Evolutionary conservation across 2,797 vertebrate genomes (phyloP).

Genomic region (Euthynnus affinis): DNA sequence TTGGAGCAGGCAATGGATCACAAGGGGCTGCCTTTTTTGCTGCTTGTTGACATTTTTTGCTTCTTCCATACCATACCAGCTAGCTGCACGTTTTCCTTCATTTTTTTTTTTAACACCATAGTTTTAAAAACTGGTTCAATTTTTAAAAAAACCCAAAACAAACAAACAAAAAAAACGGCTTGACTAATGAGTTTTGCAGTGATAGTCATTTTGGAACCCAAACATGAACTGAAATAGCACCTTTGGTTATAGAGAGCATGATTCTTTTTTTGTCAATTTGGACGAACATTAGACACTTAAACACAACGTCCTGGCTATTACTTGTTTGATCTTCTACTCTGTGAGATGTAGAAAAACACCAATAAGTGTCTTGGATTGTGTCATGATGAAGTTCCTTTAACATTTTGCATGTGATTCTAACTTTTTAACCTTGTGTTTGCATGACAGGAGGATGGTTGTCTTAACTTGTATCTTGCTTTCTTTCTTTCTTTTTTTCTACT

Average conservation of each 20-base stretch:
- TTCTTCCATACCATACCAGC: constrained; percentile 88
- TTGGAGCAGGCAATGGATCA: constrained; percentile 89
- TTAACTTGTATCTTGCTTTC: background rate
- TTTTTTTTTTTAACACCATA: constrained; percentile 44
- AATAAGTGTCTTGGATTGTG: constrained; percentile 34
- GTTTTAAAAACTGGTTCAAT: constrained; percentile 39
- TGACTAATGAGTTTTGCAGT: constrained; percentile 40
- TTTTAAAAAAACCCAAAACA: too few relatives aligned
- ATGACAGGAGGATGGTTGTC: constrained; percentile 14
- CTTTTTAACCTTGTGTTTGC: constrained; percentile 31
- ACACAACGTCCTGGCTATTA: background rate
- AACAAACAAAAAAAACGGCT: constrained; percentile 51
- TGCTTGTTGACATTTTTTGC: constrained; percentile 89
- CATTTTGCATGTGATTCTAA: constrained; percentile 51
- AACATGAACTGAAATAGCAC: constrained; percentile 28
- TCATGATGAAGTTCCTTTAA: background rate
- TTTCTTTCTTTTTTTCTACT: too few relatives aligned
- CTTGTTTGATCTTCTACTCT: constrained; percentile 48
- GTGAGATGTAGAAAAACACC: constrained; percentile 54
- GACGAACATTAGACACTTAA: constrained; percentile 19
- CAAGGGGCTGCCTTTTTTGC: constrained; percentile 87
- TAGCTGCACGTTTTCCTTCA: constrained; percentile 77
- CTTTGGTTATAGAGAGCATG: constrained; percentile 70
- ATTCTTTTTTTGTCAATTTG: constrained; percentile 40
- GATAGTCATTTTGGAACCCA: constrained; percentile 19